Evolutionary conservation across 2,888 invertebrate genomes (phyloP).

Genomic region (Clusia tigrina): DNA sequence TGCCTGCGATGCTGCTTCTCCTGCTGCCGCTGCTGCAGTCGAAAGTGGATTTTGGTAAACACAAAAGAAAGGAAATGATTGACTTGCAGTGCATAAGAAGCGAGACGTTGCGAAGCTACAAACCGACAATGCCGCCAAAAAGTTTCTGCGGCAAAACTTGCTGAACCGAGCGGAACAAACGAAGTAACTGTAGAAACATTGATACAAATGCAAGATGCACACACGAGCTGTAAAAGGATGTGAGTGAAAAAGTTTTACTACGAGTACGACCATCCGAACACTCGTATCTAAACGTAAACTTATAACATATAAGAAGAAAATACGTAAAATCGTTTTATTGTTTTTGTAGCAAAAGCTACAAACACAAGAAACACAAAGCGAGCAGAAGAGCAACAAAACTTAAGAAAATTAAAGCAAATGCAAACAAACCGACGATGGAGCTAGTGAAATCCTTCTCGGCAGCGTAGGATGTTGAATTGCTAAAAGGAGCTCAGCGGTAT

Average conservation of each 20-base stretch:
- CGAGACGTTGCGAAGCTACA: background rate
- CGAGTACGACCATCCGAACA: background rate
- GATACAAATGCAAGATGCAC: background rate
- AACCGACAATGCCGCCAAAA: background rate
- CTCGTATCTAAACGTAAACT: background rate
- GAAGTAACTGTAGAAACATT: background rate
- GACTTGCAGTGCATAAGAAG: too few relatives aligned
- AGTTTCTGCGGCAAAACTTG: constrained; percentile 6
- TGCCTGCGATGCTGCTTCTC: too few relatives aligned
- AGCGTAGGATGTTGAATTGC: background rate
- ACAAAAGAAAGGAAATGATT: too few relatives aligned
- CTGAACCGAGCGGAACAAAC: constrained; percentile 1
- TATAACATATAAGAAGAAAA: background rate
- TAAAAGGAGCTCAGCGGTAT: background rate
- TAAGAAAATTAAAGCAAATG: background rate
- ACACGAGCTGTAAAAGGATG: background rate
- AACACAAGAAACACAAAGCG: background rate
- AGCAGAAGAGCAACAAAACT: background rate
- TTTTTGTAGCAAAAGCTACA: background rate
- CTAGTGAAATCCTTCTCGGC: background rate
- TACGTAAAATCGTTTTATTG: constrained; percentile 1
- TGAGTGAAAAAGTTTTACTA: background rate
- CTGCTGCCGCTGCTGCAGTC: too few relatives aligned
- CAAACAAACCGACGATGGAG: background rate
- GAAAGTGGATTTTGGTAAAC: too few relatives aligned